These are phyloP conservation scores for Neomorphus geoffroyi DNA, from an alignment of 2,797 vertebrate genomes.

Conservation along the genomic window DNA sequence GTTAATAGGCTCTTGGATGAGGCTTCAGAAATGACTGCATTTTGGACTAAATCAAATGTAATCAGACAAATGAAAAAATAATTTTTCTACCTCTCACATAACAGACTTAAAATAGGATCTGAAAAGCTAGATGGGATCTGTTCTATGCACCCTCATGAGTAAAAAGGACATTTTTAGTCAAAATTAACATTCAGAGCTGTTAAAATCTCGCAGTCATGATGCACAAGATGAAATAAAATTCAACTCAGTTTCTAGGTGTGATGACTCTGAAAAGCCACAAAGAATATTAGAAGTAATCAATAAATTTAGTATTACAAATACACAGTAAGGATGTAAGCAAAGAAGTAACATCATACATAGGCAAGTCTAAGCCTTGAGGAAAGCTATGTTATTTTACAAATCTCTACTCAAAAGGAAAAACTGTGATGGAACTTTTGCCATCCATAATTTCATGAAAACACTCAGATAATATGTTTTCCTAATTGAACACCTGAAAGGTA, in stretches of 20 bases:
- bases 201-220: neutral
- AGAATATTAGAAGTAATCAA: neutral
- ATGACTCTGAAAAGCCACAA: neutral
- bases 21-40: neutral
- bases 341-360: neutral
- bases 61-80: neutral
- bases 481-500: neutral
- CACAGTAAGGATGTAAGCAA: neutral
- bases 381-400: neutral
- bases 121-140: neutral
- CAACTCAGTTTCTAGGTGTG: neutral
- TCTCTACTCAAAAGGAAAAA: neutral
- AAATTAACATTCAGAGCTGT: neutral
- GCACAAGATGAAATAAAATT: neutral
- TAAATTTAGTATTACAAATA: neutral
- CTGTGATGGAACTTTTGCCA: neutral
- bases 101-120: neutral
- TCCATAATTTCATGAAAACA: neutral
- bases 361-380: neutral
- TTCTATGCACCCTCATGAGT: neutral
- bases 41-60: neutral
- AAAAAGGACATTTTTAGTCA: neutral
- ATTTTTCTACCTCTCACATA: neutral
- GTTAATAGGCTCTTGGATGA: accelerated
- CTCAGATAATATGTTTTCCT: neutral